phyloP scores from a whole-genome alignment of 2,797 vertebrate genomes.

The Taenioides sp. region DNA sequence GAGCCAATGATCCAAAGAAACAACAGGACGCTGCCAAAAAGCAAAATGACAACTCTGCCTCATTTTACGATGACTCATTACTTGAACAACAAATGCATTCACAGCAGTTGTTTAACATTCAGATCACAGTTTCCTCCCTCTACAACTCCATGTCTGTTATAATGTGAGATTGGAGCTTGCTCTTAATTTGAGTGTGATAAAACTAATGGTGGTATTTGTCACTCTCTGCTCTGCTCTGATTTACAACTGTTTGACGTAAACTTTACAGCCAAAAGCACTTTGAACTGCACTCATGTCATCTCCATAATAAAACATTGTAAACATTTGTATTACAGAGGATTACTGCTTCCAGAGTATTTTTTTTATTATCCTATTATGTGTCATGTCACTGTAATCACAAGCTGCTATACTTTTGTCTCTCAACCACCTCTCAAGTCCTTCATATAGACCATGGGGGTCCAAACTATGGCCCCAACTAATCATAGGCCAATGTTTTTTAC shows the following conservation, averaged over 20 bases:
- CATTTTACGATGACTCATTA: background rate
- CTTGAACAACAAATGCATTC: background rate
- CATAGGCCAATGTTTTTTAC: no score
- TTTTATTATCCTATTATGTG: background rate
- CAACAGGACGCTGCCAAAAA: background rate
- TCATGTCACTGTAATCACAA: no score
- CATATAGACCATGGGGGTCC: no score
- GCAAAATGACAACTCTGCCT: background rate
- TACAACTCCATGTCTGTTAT: background rate
- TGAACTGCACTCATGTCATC: background rate
- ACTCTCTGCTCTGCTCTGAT: slow-evolving; percentile 1
- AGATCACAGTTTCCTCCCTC: background rate
- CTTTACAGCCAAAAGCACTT: background rate
- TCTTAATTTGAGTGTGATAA: slow-evolving; percentile 10
- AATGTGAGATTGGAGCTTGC: background rate
- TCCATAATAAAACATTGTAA: background rate
- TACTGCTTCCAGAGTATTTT: background rate
- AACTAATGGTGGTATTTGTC: slow-evolving; percentile 1
- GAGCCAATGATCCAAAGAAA: background rate
- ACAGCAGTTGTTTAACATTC: background rate
- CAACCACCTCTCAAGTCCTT: no score
- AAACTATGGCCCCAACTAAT: no score
- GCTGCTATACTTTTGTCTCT: no score
- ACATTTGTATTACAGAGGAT: background rate
- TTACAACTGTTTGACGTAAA: slow-evolving; percentile 9